phyloP scores from a whole-genome alignment of 2,113 vertebrate species.

The Gymnarchus niloticus region DNA sequence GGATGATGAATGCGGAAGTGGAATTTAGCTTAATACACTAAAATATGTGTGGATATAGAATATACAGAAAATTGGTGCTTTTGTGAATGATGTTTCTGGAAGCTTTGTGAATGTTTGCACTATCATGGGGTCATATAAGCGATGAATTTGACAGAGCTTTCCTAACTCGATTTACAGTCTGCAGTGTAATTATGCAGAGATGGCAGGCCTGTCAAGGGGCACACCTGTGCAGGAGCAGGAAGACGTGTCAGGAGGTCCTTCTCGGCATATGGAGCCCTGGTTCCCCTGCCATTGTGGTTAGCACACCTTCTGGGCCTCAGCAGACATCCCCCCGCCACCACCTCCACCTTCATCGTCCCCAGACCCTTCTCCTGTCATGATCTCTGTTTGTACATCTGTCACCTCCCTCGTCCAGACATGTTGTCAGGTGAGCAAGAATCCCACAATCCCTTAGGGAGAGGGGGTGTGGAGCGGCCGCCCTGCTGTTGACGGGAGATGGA shows the following conservation, averaged over 20 bases:
- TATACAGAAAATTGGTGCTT: too few species aligned
- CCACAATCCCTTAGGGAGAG: not conserved
- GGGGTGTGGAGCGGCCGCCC: not conserved
- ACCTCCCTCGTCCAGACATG: not conserved
- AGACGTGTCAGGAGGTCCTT: not conserved
- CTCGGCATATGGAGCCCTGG: conserved; percentile 8
- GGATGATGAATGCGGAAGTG: not conserved
- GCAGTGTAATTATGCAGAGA: not conserved
- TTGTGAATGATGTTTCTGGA: not conserved
- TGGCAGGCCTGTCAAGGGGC: not conserved
- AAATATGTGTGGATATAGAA: not conserved
- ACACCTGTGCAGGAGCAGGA: not conserved
- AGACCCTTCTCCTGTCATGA: not conserved
- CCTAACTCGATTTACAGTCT: not conserved
- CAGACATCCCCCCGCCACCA: not conserved
- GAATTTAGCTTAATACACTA: not conserved
- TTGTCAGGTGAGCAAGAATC: not conserved
- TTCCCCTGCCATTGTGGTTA: not conserved
- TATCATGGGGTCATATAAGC: not conserved
- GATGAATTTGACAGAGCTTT: not conserved
- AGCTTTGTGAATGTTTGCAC: not conserved
- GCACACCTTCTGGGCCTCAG: not conserved
- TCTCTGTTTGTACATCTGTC: conserved; percentile 9
- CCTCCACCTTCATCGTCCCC: not conserved
- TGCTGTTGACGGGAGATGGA: not conserved